Conservation (phyloP, 1,140 invertebrate species). For the Antheraea pernyi region DNA sequence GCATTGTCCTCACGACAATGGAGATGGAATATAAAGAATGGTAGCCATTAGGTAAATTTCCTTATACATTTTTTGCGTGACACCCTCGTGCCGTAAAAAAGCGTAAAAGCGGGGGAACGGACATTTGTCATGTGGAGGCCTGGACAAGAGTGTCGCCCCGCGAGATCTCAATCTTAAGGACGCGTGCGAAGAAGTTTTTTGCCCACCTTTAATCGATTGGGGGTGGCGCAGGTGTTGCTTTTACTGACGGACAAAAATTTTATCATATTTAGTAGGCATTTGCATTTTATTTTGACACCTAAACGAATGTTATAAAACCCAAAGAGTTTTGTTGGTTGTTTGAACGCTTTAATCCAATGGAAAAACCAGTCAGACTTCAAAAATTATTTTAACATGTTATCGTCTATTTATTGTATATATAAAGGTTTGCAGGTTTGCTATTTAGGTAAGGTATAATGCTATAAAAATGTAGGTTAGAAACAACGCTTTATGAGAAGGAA, state of each 20-base stretch:
- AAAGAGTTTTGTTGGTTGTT: no score
- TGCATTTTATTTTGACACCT: not conserved
- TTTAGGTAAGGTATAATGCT: no score
- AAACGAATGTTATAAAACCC: not conserved
- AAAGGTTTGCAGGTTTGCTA: no score
- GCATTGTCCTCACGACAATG: constrained; percentile 74
- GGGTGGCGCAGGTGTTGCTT: constrained; percentile 24
- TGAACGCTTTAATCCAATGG: no score
- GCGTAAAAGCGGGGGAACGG: constrained; percentile 62
- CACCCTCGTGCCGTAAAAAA: constrained; percentile 68
- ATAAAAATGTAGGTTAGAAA: no score
- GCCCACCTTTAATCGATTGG: constrained; percentile 40
- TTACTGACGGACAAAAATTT: not conserved
- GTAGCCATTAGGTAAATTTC: constrained; percentile 76
- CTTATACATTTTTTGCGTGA: constrained; percentile 77
- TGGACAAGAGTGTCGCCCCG: constrained; percentile 29
- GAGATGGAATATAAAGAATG: constrained; percentile 72
- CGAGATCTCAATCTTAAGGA: constrained; percentile 63
- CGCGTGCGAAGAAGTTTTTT: constrained; percentile 47
- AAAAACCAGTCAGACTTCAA: no score
- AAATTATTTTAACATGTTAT: no score
- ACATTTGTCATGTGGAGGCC: constrained; percentile 68
- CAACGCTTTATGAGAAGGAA: no score
- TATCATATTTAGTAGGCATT: not conserved
- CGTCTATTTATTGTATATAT: no score